Evolutionary conservation across 2,888 invertebrate species (phyloP), one percentile per base, ranked within the genome.

Genomic region (Thecophora atra): DNA sequence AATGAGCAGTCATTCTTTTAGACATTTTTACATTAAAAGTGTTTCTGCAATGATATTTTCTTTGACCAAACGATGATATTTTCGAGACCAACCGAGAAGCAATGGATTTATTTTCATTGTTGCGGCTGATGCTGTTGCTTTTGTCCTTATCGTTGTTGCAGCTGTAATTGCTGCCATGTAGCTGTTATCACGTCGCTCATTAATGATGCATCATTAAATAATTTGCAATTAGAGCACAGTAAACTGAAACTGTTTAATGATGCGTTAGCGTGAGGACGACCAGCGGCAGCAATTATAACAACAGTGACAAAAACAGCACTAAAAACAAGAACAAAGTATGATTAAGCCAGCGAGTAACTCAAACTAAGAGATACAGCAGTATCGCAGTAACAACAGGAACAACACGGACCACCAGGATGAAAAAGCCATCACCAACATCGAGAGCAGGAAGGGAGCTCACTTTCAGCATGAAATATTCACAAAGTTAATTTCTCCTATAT

Each of bases 161-260:
- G 47, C 13, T 47, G 56, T 21, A 47, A 11, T 24, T 15, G 58
- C 28, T 26, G 8, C 24, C 26, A 58, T 58, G 26, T 21, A 54
- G 21, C 58, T 28, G 58, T 28, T 58, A 28, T 24, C 58, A 47
- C n/a, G 47, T 58, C 58, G 0, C 26, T 11, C 5, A 3, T 24
- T 58, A 58, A 58, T 58, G 58, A 58, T 58, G 76, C 73, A 67
- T 75, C 76, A 76, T 76, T 77, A 74, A 76, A 72, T 73, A 28
- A 76, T 75, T 76, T 76, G 70, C 76, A 76, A 73, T 76, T 75
- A 65, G 15, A 26, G 74, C 75, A 73, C 75, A 76, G 73, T 76
- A 77, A 58, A 58, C 26, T 58, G 58, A 73, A 75, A 71, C 76
- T 76, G 76, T 72, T 75, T 75, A 77, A 76, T 77, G 75, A 75